Base-by-base conservation (phyloP, 1,140 invertebrate species). In the Drosophila lini region DNA sequence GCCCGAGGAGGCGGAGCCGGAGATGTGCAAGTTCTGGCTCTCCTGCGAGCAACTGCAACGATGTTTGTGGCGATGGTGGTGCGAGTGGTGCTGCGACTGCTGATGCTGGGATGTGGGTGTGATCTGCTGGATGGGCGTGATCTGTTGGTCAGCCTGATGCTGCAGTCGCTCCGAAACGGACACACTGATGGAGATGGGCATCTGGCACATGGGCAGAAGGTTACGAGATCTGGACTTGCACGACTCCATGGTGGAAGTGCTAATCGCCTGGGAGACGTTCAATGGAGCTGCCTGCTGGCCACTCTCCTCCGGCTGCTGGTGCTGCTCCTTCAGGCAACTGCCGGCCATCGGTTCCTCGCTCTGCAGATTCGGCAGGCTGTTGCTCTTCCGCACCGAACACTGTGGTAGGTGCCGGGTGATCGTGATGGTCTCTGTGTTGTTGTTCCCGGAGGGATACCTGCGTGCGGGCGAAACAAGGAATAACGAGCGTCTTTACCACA, bases 371-470 rank as follows among this genome's bases (percentile, higher is more conserved):
- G 96, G 96, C 92, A 96, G 93, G 88, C 96, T 96, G 93, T 94
- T 95, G 92, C 95, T 96, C 93, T 96, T 96, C 4, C 92, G 71
- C 9, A 93, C 92, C 32, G 90, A 91, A 73, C 90, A 91, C 25
- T 92, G 81, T 25, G 81, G 90, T 59, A 91, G 48, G 40, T 91
- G 90, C 10, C 82, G 67, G 28, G 81, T 82, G 7, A 91, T 76
- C n/a, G 86, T 80, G 16, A 89, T 84, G 25, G 83, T 91, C 19
- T 82, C 79, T 48, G 75, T 74, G 91, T 97, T 96, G 81, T 97
- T 97, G 84, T 97, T 96, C 57, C 96, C 96, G 36, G 96, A 96
- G 19, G 96, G 96, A 93, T 96, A 95, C 85, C 95, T 94, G 80
- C 77, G 75, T 40, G 63, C 58, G 78, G 86, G 81, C 60, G 85